Evolutionary conservation across 2,113 vertebrate genomes (phyloP).

Genomic region (Collichthys lucidus): DNA sequence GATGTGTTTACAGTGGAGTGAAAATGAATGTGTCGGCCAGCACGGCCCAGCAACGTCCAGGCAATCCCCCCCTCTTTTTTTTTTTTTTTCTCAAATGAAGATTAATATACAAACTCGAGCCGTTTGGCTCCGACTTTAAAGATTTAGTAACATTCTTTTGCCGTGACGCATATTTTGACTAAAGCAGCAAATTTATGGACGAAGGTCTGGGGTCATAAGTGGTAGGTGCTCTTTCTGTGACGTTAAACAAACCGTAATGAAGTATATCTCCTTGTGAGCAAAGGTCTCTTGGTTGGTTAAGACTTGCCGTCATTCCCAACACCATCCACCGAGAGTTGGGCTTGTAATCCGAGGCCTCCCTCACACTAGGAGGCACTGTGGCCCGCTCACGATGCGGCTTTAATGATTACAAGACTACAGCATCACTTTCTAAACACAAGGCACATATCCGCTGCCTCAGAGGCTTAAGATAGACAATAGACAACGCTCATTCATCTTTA

Average conservation of each 20-base stretch:
- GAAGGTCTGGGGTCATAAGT: neutral
- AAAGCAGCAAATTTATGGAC: conserved; percentile 3
- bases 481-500: conserved; percentile 63
- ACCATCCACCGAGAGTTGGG: neutral
- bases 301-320: conserved; percentile 3
- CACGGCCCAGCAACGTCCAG: conserved; percentile 41
- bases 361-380: conserved; percentile 71
- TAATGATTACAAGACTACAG: conserved; percentile 55
- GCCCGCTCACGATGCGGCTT: neutral
- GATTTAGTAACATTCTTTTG: neutral
- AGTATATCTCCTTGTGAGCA: neutral
- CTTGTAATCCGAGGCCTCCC: conserved; percentile 59
- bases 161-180: conserved; percentile 3
- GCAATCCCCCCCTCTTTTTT: neutral
- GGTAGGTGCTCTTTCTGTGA: conserved; percentile 7
- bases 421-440: conserved; percentile 43
- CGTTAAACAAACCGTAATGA: conserved; percentile 42
- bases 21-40: conserved; percentile 56
- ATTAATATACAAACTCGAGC: conserved; percentile 15
- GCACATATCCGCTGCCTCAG: conserved; percentile 2
- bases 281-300: neutral
- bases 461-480: conserved; percentile 30
- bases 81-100: conserved; percentile 15
- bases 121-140: neutral
- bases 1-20: conserved; percentile 65